Evolutionary conservation across 2,797 vertebrate species (phyloP).

Genomic region (Apogon talboti): DNA sequence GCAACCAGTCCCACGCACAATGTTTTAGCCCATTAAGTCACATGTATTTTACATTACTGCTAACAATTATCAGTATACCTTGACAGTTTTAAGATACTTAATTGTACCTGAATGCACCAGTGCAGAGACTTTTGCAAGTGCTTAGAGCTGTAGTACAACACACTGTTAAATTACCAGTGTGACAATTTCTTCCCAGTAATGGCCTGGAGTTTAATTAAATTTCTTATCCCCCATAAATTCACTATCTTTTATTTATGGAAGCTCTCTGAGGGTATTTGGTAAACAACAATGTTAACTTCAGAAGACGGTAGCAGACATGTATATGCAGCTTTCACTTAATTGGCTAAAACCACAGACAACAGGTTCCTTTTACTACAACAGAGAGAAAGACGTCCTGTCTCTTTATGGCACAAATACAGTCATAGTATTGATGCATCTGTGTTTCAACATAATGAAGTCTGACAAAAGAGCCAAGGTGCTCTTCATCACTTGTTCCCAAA

Average conservation of each 20-base stretch:
- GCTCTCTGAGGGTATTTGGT: not conserved
- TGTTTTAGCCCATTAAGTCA: constrained; percentile 26
- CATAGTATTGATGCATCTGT: constrained; percentile 22
- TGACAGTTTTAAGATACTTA: not conserved
- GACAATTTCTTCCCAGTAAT: not conserved
- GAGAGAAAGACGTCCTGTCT: not conserved
- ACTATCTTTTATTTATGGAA: not conserved
- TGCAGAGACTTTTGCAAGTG: not conserved
- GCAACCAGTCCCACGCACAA: constrained; percentile 17
- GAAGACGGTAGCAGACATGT: not conserved
- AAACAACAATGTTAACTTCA: not conserved
- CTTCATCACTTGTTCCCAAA: constrained; percentile 19
- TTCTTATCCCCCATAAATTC: too few species aligned
- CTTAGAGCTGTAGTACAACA: not conserved
- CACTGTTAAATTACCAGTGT: not conserved
- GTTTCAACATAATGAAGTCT: constrained; percentile 13
- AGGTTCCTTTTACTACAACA: too few species aligned
- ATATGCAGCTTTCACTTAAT: not conserved
- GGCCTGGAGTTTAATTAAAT: not conserved
- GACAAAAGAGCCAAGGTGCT: not conserved
- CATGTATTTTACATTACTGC: not conserved
- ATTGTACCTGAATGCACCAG: constrained; percentile 2
- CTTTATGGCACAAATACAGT: constrained; percentile 14
- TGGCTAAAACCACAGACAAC: constrained; percentile 10
- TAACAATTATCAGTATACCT: not conserved